Evolutionary conservation across 2,888 invertebrate genomes (phyloP).

Genomic region (Clivina fossor): DNA sequence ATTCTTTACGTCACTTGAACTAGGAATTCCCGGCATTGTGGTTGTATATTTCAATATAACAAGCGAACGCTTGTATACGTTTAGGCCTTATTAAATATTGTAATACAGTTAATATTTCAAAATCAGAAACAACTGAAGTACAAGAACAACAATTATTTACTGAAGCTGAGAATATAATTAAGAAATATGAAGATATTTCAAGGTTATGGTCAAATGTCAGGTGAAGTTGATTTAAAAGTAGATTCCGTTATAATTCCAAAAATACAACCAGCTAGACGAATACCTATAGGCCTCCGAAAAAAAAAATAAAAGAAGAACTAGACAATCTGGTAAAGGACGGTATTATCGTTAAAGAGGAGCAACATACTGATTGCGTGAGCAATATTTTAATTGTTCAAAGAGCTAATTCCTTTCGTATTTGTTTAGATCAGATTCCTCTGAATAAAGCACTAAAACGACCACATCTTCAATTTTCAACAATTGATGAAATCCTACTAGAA

Average conservation of each 20-base stretch:
- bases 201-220: constrained; percentile 10
- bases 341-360: constrained; percentile 29
- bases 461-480: constrained; percentile 32
- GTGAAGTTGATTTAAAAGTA: constrained; percentile 28
- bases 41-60: no score
- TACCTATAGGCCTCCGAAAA: constrained; percentile 11
- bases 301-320: constrained; percentile 29
- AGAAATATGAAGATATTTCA: constrained; percentile 11
- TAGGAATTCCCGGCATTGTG: no score
- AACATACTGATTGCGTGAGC: constrained; percentile 33
- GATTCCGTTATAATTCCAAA: constrained; percentile 18
- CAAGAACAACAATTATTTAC: not conserved
- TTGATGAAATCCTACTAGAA: constrained; percentile 29
- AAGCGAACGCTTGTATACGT: not conserved
- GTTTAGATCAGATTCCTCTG: constrained; percentile 31
- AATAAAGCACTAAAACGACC: constrained; percentile 33
- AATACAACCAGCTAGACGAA: constrained; percentile 21
- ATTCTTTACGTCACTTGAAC: no score
- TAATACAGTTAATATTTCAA: not conserved
- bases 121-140: not conserved
- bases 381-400: constrained; percentile 32
- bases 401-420: constrained; percentile 30
- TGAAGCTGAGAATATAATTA: constrained; percentile 1
- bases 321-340: constrained; percentile 16
- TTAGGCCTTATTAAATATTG: constrained; percentile 7